phyloP scores from a whole-genome alignment of 1,140 invertebrate species.

The Calliphora vicina region DNA sequence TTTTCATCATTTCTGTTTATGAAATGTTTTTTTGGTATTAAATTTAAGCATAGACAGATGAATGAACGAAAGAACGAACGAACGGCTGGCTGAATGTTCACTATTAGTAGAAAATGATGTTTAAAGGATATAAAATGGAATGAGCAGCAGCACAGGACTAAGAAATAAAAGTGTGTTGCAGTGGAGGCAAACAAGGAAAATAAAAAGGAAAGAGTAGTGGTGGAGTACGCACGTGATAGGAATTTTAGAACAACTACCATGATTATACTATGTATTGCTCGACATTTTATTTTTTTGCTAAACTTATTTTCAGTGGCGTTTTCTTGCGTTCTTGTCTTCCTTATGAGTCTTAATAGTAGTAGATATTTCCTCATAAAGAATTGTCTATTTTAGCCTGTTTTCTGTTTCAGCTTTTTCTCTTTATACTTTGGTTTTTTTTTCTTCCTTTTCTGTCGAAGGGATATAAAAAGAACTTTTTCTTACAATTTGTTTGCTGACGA shows the following conservation, averaged over 20 bases:
- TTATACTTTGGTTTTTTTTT: background rate
- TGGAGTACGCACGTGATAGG: slow-evolving; percentile 22
- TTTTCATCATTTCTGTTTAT: background rate
- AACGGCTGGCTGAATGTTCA: background rate
- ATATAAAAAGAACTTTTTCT: slow-evolving; percentile 19
- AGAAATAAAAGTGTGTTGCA: background rate
- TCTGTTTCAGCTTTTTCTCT: background rate
- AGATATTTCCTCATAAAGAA: slow-evolving; percentile 27
- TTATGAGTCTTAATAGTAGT: slow-evolving; percentile 29
- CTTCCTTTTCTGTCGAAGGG: background rate
- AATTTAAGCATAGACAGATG: background rate
- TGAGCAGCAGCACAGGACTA: no score
- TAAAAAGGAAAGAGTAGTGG: background rate
- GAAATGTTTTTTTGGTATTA: slow-evolving; percentile 6
- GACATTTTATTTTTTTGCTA: no score
- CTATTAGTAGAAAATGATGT: background rate
- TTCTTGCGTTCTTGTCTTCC: background rate
- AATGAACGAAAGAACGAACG: background rate
- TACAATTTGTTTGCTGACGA: slow-evolving; percentile 33
- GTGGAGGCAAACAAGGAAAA: background rate
- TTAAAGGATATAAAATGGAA: background rate
- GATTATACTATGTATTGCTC: background rate
- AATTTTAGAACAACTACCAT: slow-evolving; percentile 1
- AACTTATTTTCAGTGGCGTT: background rate
- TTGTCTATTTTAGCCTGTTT: slow-evolving; percentile 18